A percentile compares a stretch with the other conserved stretches of the same genome.
Conservation (phyloP, 2,113 vertebrate species). For the Oenanthe melanoleuca region DNA sequence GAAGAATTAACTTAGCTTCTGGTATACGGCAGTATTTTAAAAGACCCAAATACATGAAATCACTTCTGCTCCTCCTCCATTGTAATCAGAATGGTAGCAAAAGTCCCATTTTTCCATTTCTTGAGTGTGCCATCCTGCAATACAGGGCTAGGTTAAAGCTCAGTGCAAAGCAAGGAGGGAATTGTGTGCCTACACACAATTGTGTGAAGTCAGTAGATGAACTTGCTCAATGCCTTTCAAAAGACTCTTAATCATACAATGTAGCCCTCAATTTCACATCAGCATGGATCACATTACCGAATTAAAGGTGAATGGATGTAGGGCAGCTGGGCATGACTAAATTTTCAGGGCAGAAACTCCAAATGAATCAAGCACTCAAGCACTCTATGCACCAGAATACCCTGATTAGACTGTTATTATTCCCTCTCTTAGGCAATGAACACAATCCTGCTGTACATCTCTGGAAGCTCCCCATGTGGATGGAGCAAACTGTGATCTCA, state of each 20-base stretch:
- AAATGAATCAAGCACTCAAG: neutral
- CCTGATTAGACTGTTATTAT: accelerated
- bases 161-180: neutral
- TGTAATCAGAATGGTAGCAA: neutral
- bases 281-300: neutral
- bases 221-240: neutral
- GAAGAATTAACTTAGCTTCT: neutral
- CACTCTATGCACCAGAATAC: neutral
- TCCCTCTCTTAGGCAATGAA: neutral
- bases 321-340: neutral
- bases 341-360: neutral
- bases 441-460: neutral
- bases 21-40: neutral
- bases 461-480: neutral
- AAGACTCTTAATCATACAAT: neutral
- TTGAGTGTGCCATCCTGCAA: neutral
- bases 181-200: conserved; percentile 17
- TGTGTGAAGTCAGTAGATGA: neutral
- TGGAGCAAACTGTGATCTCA: neutral
- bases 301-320: neutral
- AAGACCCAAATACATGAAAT: neutral
- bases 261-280: neutral
- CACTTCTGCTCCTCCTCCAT: neutral
- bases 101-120: neutral
- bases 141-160: accelerated